Evolutionary conservation across 1,140 invertebrate species (phyloP).

Genomic region (Manduca sexta): DNA sequence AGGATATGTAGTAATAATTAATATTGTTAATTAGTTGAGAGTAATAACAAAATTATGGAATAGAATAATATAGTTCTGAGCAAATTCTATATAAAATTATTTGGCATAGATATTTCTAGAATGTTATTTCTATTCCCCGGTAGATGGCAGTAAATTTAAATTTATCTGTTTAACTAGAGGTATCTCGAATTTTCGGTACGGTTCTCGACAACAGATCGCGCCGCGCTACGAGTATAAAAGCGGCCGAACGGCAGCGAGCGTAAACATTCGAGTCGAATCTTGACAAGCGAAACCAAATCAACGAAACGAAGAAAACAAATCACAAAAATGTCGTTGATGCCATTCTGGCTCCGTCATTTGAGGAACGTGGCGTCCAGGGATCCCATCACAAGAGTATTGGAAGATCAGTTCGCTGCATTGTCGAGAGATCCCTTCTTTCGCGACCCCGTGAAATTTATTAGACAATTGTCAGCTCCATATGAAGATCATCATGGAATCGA

Average conservation of each 20-base stretch:
- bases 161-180: neutral
- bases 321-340: constrained; percentile 55
- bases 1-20: no score
- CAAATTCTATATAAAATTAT: no score
- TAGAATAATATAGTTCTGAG: no score
- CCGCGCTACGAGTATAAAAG: constrained; percentile 38
- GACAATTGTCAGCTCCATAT: constrained; percentile 32
- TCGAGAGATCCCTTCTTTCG: constrained; percentile 58
- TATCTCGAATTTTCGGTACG: constrained; percentile 35
- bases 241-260: constrained; percentile 9
- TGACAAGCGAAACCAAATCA: constrained; percentile 18
- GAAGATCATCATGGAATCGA: constrained; percentile 45
- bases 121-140: constrained; percentile 11
- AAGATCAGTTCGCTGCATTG: constrained; percentile 50
- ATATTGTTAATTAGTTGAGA: no score
- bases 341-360: constrained; percentile 63
- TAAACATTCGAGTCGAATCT: neutral
- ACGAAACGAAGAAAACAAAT: constrained; percentile 7
- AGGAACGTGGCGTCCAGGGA: constrained; percentile 50
- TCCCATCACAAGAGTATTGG: constrained; percentile 42
- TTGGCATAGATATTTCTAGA: neutral
- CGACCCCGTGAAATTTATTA: constrained; percentile 51
- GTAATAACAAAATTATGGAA: no score
- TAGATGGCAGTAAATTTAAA: constrained; percentile 29
- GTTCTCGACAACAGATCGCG: constrained; percentile 45